Base-by-base conservation (phyloP, 2,113 vertebrate genomes). In the Cepphus grylle region DNA sequence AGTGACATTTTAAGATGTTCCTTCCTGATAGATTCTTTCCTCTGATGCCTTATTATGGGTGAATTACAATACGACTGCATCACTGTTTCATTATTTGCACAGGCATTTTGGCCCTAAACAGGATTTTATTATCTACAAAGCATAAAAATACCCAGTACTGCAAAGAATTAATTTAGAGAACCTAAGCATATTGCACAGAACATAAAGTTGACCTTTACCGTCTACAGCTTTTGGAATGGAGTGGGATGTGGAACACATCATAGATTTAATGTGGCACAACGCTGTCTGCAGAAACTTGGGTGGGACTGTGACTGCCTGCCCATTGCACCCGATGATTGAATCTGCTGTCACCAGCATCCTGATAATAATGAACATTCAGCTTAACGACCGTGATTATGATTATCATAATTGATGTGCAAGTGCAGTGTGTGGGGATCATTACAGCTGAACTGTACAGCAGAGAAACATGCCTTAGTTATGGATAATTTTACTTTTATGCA, bases 381-480 rank as follows among this genome's bases (percentile, higher is more conserved):
- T 98, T 99, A 99, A 99, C 77, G 98, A 99, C 98, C 98, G 95
- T 98, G 98, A 98, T 99, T 98, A 98, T 98, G 98, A 99, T 99
- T 97, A 98, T 98, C 98, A 98, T 99, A 99, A 99, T 99, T 98
- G 98, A 99, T 98, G 98, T 98, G 98, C 97, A 92, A 98, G 97
- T 96, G 97, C 98, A 97, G 93, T 96, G 97, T 98, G 98, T 97
- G 97, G 93, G 98, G 97, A 98, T 98, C 98, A 98, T 98, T 98
- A 98, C 97, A 97, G 96, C 97, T 97, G 97, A 98, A 97, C 98
- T 98, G 97, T 97, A 98, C 95, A 94, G 98, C 95, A 96, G 82
- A 98, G 96, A 92, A 98, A 96, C 97, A 96, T 94, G 97, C 96
- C 93, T 96, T 96, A 95, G 97, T 98, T 97, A 97, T 95, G 98